Evolutionary conservation across 2,113 vertebrate species (phyloP).

Genomic region (Oreamnos americanus): DNA sequence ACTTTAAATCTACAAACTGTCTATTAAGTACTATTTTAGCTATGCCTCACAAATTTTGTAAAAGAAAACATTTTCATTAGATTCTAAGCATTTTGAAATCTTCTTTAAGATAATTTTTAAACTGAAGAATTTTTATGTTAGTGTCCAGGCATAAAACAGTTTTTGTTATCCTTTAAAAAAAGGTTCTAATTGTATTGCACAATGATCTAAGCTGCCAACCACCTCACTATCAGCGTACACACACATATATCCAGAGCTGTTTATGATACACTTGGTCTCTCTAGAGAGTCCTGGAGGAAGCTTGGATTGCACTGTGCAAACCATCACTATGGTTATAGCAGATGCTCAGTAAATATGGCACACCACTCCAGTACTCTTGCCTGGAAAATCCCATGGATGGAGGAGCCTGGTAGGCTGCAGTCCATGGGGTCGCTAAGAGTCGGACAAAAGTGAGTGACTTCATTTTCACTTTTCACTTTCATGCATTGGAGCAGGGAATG

Average conservation of each 20-base stretch:
- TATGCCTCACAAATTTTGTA: background rate
- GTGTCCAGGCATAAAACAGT: background rate
- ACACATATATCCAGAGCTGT: background rate
- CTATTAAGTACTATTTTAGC: background rate
- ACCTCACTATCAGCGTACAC: background rate
- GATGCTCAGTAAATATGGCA: background rate
- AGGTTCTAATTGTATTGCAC: background rate
- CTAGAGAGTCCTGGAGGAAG: background rate
- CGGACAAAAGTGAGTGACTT: rapidly evolving
- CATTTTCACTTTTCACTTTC: too few species aligned
- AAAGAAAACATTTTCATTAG: background rate
- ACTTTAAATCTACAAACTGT: background rate
- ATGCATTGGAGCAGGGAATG: too few species aligned
- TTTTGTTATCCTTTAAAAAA: background rate
- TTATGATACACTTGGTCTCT: background rate
- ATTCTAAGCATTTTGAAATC: background rate
- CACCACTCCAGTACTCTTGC: too few species aligned
- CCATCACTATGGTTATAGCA: background rate
- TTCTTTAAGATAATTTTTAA: background rate
- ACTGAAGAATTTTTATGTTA: background rate
- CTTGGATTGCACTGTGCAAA: background rate
- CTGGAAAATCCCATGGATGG: too few species aligned
- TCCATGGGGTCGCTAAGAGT: too few species aligned
- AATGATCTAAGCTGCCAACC: background rate
- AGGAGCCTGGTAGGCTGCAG: too few species aligned